Base-by-base conservation (phyloP, 2,888 invertebrate species). In the Bimastos eiseni region DNA sequence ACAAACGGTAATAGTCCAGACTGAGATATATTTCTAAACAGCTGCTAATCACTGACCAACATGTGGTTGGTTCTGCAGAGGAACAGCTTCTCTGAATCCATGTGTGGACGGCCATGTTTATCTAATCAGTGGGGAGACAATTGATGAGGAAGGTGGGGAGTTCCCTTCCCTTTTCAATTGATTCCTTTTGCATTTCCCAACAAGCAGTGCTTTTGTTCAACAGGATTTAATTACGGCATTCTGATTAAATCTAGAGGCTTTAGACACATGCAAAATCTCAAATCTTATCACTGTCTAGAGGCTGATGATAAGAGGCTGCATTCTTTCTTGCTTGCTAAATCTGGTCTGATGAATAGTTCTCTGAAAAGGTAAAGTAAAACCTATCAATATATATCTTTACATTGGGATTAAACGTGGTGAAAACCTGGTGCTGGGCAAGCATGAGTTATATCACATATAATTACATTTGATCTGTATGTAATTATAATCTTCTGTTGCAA, bases 111-210 rank as follows among this genome's bases (percentile, higher is more conserved):
- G 30, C n/a, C 3, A n/a, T 30, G 70, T n/a, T 70, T 70, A 70
- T 70, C 70, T 70, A 70, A 70, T 70, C 70, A 70, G 70, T 70
- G 70, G n/a, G 70, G 70, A 70, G 70, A 70, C 70, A 70, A 70
- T n/a, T 70, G 70, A 70, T 70, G 70, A n/a, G 70, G 70, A 70
- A 70, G 70, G 8, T 1, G 70, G 70, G 70, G 70, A 70, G 8
- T 70, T 70, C n/a, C 70, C 30, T n/a, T 70, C 70, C 70, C 13
- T 70, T 70, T 30, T 70, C n/a, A n/a, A n/a, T n/a, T 3, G 70
- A 3, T 70, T 70, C 70, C 70, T n/a, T 70, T n/a, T 70, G 70
- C 70, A 70, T 70, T 70, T 70, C 70, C n/a, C n/a, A 70, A 70
- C 70, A 70, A 2, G 8, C 70, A 70, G 30, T 8, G 70, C 70